A percentile compares a stretch with the other conserved stretches of the same genome.
These are phyloP conservation scores for Hippolais icterina DNA, from an alignment of 2,113 vertebrate species.

Conservation along the genomic window DNA sequence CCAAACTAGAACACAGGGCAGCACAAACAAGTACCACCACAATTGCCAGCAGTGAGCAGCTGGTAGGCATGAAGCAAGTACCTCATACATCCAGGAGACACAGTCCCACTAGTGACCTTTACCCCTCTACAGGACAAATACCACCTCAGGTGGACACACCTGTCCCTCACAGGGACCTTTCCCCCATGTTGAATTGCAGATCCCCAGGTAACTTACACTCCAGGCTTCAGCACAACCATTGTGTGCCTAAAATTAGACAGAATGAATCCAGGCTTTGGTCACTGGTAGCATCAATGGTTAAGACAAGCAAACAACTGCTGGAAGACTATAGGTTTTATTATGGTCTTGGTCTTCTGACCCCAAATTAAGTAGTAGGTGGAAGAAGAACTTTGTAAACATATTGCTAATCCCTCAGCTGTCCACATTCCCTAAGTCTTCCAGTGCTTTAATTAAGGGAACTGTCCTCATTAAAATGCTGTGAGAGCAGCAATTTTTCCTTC, in stretches of 20 bases:
- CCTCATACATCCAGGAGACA: neutral
- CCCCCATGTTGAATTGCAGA: neutral
- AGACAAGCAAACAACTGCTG: neutral
- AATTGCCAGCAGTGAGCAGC: neutral
- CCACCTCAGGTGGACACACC: neutral
- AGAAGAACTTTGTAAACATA: neutral
- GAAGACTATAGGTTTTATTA: neutral
- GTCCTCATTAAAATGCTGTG: neutral
- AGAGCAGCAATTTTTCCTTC: neutral
- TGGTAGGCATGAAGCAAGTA: neutral
- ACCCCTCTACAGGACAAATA: neutral
- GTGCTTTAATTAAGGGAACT: conserved; percentile 23
- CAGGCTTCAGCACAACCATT: neutral
- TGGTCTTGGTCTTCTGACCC: neutral
- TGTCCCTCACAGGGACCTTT: neutral
- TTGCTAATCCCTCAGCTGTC: neutral
- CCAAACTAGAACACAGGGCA: neutral
- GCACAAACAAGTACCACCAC: neutral
- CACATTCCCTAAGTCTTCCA: neutral
- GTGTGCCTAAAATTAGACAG: neutral
- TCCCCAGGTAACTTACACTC: neutral
- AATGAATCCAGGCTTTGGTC: neutral
- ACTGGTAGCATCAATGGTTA: neutral
- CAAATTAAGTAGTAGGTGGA: neutral
- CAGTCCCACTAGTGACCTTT: neutral